These are phyloP conservation scores for Probaryconus sp. DNA, from an alignment of 1,140 invertebrate species.

Conservation along the genomic window DNA sequence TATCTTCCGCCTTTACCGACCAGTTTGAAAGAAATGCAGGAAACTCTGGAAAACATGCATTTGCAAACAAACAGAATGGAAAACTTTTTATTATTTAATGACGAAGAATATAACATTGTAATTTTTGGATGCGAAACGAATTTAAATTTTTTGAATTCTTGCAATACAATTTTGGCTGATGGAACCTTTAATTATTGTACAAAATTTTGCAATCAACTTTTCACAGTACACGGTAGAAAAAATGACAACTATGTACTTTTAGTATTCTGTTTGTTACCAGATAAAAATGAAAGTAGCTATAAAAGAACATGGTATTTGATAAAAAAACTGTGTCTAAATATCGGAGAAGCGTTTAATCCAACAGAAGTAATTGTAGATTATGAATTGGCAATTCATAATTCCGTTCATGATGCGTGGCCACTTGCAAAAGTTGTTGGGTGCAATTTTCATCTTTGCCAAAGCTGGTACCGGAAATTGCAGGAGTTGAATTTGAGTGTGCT, in stretches of 20 bases:
- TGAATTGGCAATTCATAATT: constrained; percentile 8
- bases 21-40: neutral
- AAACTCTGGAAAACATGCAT: neutral
- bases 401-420: constrained; percentile 9
- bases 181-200: constrained; percentile 9
- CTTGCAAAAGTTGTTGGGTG: neutral
- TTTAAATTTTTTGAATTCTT: neutral
- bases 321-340: neutral
- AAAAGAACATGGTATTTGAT: neutral
- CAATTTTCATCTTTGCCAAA: constrained; percentile 15
- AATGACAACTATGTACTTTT: constrained; percentile 12
- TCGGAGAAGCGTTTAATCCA: neutral
- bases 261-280: constrained; percentile 13
- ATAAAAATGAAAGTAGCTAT: constrained; percentile 11
- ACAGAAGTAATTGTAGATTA: constrained; percentile 1
- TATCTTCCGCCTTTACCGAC: constrained; percentile 4
- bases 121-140: constrained; percentile 1
- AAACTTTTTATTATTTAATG: neutral
- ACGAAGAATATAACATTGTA: neutral
- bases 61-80: neutral
- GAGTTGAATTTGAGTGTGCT: neutral
- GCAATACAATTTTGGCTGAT: constrained; percentile 4
- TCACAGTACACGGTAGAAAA: constrained; percentile 3
- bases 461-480: constrained; percentile 15
- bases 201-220: constrained; percentile 9